A percentile compares a stretch with the other conserved stretches of the same genome.
These are phyloP conservation scores for Delphinus delphis DNA, from an alignment of 2,113 vertebrate genomes.

Conservation along the genomic window DNA sequence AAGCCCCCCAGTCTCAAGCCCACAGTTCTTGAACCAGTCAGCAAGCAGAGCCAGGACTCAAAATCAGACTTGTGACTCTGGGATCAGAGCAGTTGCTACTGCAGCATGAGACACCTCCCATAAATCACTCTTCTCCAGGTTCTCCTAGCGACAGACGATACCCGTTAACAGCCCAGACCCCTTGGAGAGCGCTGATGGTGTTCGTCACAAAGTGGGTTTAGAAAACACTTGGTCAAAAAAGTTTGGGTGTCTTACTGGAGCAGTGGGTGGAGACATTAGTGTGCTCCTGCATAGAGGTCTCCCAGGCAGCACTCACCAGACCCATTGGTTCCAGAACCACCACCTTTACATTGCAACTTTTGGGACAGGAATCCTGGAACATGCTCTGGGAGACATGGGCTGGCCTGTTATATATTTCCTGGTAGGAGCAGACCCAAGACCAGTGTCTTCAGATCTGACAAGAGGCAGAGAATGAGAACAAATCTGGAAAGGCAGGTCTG, in stretches of 20 bases:
- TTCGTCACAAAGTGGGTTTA: not conserved
- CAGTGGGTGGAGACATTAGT: fast-evolving
- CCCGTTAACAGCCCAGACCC: not conserved
- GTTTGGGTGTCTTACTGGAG: not conserved
- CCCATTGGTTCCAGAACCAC: not conserved
- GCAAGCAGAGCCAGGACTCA: not conserved
- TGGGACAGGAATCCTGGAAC: not conserved
- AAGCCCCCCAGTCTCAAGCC: not conserved
- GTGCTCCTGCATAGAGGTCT: not conserved
- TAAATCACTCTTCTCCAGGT: not conserved
- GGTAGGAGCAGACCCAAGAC: not conserved
- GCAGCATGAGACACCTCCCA: not conserved
- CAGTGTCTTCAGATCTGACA: not conserved
- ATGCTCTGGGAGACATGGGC: not conserved
- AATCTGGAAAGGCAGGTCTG: not conserved
- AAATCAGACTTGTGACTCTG: no score
- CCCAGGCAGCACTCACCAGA: no score
- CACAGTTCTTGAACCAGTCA: not conserved
- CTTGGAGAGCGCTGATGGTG: fast-evolving
- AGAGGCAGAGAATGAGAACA: not conserved
- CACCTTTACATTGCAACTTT: not conserved
- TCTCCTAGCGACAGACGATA: fast-evolving
- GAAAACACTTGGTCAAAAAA: not conserved
- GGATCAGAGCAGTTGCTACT: not conserved
- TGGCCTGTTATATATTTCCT: not conserved